Percentiles rank a stretch among this genome's conserved stretches.
These are phyloP conservation scores for Helicoverpa armigera DNA, from an alignment of 1,140 invertebrate species.

Conservation along the genomic window DNA sequence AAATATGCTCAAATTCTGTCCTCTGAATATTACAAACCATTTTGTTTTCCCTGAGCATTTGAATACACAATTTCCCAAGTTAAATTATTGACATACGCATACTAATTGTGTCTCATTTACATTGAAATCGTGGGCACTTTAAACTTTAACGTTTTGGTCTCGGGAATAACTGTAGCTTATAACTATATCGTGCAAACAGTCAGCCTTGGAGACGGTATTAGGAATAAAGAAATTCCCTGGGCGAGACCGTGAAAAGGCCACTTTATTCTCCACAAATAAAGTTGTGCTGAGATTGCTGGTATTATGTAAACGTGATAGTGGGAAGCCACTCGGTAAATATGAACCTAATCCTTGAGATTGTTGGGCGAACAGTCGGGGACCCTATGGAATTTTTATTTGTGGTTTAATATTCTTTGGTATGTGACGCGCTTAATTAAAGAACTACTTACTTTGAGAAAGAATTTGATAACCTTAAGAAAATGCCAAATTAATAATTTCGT, in stretches of 20 bases:
- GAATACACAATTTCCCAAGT: background rate
- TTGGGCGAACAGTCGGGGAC: background rate
- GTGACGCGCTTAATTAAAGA: background rate
- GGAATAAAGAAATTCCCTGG: conserved; percentile 43
- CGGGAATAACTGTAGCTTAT: conserved; percentile 7
- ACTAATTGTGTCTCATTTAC: conserved; percentile 21
- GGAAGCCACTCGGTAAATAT: background rate
- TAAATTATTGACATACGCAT: background rate
- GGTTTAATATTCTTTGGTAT: background rate
- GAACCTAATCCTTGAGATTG: background rate
- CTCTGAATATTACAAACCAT: too few species aligned
- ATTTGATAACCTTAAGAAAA: too few species aligned
- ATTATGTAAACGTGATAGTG: conserved; percentile 44
- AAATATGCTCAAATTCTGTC: background rate
- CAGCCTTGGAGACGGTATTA: conserved; percentile 37
- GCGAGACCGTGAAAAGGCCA: conserved; percentile 30
- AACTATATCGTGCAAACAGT: background rate
- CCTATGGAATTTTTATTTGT: background rate
- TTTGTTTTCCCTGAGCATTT: background rate
- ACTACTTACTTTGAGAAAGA: too few species aligned
- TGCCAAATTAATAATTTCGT: too few species aligned
- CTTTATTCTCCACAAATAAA: conserved; percentile 49
- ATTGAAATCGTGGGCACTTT: conserved; percentile 36
- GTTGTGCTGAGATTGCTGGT: conserved; percentile 32
- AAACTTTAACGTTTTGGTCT: conserved; percentile 16